Conservation (phyloP, 2,113 vertebrate genomes). For the Platycercus adscitus region DNA sequence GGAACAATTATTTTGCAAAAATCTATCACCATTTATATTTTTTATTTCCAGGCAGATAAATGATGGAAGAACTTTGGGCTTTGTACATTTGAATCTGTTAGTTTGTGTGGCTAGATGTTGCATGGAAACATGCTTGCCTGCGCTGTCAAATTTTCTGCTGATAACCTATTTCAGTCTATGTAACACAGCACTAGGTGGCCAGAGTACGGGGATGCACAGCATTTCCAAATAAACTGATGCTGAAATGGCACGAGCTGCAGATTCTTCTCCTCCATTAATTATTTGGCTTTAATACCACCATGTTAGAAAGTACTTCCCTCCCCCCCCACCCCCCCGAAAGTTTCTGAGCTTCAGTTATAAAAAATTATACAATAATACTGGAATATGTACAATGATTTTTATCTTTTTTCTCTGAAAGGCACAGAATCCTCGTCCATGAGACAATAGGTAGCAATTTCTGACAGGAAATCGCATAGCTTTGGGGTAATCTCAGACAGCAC, state of each 20-base stretch:
- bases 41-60: neutral
- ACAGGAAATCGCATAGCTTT: neutral
- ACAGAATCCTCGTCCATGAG: neutral
- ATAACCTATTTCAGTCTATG: neutral
- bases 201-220: neutral
- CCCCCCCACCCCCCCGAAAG: fast-evolving
- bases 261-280: neutral
- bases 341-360: neutral
- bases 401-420: neutral
- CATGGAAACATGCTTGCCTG: neutral
- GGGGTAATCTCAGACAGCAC: neutral
- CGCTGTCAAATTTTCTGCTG: neutral
- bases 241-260: neutral
- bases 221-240: neutral
- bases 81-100: neutral
- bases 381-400: neutral
- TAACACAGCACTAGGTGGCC: neutral
- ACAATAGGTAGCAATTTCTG: neutral
- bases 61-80: neutral
- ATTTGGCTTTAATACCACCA: neutral
- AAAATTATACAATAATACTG: neutral
- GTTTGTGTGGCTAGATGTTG: neutral
- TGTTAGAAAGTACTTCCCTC: neutral
- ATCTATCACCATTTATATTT: neutral
- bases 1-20: neutral